Base-by-base conservation (phyloP, 2,888 invertebrate species). In the Phragmatobia fuliginosa region DNA sequence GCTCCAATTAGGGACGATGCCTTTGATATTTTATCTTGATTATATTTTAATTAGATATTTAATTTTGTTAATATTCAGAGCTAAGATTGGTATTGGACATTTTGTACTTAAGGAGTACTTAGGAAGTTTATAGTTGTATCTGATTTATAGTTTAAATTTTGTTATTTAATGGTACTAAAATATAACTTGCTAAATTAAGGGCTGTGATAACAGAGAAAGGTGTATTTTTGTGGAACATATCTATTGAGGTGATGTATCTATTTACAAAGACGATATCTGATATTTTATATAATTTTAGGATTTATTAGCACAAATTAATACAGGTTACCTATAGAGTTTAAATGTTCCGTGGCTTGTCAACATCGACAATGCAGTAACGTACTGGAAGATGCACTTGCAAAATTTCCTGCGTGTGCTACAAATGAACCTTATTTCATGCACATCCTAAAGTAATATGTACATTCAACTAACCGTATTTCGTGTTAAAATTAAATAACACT, bases 131-230 rank as follows among this genome's bases (percentile, higher is more conserved):
- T 83, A 83, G 84, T 82, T 86, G 70, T 85, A 86, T 85, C 86
- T 88, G 86, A 81, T 87, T 87, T 85, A 90, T 88, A 90, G 87
- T 90, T 89, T 90, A 88, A 89, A 89, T 88, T 90, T 79, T 90
- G 92, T 92, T 92, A 87, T 88, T 89, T 90, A 90, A 88, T 91
- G 82, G 76, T 90, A 91, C 86, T 82, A 78, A 81, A 81, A 75
- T 69, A 84, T 83, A 80, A 84, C 85, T 86, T 87, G 88, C 89
- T 89, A 88, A 88, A 88, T 89, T 87, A 88, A 87, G 92, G 94
- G 94, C 94, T 94, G 94, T 94, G 94, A 94, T 93, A 91, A 87
- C 86, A 88, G 86, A 90, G 86, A 87, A 65, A 84, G 89, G 86
- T 88, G 87, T 90, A 90, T 88, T 88, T 87, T 86, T 87, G 83